These are phyloP conservation scores for Xylocampa areola DNA, from an alignment of 2,888 invertebrate genomes.

Conservation along the genomic window DNA sequence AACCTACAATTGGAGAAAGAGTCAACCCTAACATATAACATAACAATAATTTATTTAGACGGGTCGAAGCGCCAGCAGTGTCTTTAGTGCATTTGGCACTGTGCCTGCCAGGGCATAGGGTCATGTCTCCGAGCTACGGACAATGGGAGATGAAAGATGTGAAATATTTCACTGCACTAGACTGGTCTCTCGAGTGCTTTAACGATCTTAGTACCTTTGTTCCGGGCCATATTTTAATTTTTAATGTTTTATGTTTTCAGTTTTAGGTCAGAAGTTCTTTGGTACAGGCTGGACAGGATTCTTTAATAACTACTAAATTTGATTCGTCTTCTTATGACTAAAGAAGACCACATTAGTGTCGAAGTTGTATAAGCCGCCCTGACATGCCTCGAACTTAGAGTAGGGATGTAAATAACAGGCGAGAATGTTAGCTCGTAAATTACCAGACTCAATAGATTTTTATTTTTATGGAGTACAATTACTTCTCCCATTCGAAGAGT, in stretches of 20 bases:
- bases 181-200: slow-evolving; percentile 40
- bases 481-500: no score
- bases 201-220: slow-evolving; percentile 26
- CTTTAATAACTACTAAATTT: no score
- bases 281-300: no score
- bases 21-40: slow-evolving; percentile 31
- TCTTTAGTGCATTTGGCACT: slow-evolving; percentile 66
- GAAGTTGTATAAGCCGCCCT: no score
- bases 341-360: no score
- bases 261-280: slow-evolving; percentile 17
- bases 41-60: slow-evolving; percentile 64
- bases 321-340: no score
- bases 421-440: no score
- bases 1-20: not conserved
- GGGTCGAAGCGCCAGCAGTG: slow-evolving; percentile 54
- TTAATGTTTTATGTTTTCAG: slow-evolving; percentile 28
- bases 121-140: slow-evolving; percentile 35
- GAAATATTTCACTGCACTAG: slow-evolving; percentile 48
- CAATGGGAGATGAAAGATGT: slow-evolving; percentile 52
- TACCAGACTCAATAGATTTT: no score
- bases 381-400: no score
- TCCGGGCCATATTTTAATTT: slow-evolving; percentile 31
- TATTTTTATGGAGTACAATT: no score
- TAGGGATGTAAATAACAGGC: no score
- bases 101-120: slow-evolving; percentile 60